These are phyloP conservation scores for Onthophagus sagittarius DNA, from an alignment of 2,888 invertebrate species.

Conservation along the genomic window DNA sequence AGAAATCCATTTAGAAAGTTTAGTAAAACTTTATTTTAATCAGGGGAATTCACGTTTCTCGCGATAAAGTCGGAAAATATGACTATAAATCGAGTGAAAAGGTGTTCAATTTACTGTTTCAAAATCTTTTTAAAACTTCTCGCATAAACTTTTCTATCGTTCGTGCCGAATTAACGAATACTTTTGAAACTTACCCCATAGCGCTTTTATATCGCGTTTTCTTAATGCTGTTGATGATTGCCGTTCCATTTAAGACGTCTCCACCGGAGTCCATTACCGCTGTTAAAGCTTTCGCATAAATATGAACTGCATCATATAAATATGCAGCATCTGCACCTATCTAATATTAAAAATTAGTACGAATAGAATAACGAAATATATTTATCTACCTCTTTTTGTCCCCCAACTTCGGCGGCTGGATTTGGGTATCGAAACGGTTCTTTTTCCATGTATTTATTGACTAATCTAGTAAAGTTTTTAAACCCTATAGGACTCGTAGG, in stretches of 20 bases:
- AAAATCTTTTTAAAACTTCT: background rate
- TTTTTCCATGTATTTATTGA: conserved; percentile 77
- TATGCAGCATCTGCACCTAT: conserved; percentile 87
- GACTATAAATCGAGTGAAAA: background rate
- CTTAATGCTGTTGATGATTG: conserved; percentile 71
- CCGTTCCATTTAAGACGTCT: conserved; percentile 75
- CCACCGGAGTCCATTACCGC: conserved; percentile 64
- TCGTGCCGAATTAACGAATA: background rate
- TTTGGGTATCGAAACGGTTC: conserved; percentile 88
- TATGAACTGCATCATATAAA: conserved; percentile 89
- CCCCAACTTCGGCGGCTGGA: conserved; percentile 68
- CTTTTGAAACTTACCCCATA: conserved; percentile 64
- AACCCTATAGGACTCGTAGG: conserved; percentile 73
- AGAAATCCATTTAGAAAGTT: background rate
- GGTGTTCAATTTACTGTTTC: background rate
- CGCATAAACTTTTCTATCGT: background rate
- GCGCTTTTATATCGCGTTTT: conserved; percentile 77
- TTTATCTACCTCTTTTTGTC: conserved; percentile 57
- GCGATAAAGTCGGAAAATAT: background rate
- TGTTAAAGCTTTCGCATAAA: conserved; percentile 81
- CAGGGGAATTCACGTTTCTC: background rate
- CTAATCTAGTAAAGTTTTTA: conserved; percentile 67
- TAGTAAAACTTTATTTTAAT: background rate
- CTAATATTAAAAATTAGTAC: conserved; percentile 47
- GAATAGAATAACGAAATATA: background rate